Conservation (phyloP, 2,797 vertebrate genomes). For the Buphagus erythrorhynchus region DNA sequence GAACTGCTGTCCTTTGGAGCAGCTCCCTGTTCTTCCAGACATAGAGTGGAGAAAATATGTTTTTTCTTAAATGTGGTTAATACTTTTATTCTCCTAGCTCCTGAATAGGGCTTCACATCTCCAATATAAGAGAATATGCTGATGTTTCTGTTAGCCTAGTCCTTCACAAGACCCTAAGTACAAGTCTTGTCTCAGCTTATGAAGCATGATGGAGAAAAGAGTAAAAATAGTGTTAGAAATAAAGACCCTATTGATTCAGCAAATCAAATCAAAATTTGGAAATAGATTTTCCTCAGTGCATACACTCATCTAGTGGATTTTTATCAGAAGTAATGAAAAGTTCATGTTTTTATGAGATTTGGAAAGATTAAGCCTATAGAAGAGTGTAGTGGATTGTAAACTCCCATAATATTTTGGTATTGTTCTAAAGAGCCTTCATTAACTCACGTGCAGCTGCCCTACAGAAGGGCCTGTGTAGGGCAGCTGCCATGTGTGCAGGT, state of each 20-base stretch:
- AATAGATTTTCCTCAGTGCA: neutral
- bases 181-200: neutral
- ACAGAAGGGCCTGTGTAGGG: accelerated
- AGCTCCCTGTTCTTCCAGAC: neutral
- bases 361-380: neutral
- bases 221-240: neutral
- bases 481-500: neutral
- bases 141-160: neutral
- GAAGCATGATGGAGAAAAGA: neutral
- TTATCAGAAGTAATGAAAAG: neutral
- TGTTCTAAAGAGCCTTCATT: neutral
- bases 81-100: neutral
- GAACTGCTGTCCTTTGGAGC: neutral
- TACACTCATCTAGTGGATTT: neutral
- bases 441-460: accelerated
- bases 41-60: accelerated
- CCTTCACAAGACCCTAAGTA: neutral
- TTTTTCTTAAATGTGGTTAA: neutral
- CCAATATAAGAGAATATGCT: neutral
- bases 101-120: neutral
- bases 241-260: neutral
- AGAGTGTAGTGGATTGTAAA: neutral
- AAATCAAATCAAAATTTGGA: neutral
- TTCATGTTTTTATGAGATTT: neutral
- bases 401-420: neutral